Base-by-base conservation (phyloP, 2,113 vertebrate species). In the Cinclus cinclus region DNA sequence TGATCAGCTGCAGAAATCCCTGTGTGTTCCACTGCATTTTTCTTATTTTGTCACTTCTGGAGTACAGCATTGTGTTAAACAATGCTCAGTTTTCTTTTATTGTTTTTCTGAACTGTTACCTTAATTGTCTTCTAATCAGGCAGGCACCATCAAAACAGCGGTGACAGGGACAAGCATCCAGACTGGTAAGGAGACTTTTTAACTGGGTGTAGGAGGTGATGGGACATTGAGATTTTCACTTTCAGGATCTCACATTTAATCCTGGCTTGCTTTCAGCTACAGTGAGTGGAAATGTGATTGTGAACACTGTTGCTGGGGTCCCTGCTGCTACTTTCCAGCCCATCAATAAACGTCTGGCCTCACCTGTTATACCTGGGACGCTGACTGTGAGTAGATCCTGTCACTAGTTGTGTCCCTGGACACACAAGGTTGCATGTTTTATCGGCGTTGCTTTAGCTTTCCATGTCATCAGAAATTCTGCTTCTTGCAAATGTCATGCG, bases 231-330 rank as follows among this genome's bases (percentile, higher is more conserved):
- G 22, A 30, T 42, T 19, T 50, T 47, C 9, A 7, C 21, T 62
- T 15, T 55, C 22, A 64, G 49, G 62, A n/a, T 19, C 14, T 53
- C 53, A 53, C 44, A 25, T 59, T 94, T 79, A 83, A 81, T 83
- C 58, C 44, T 84, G 59, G 14, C 71, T 92, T 97, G 41, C 81
- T 96, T 78, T 31, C 98, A 99, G 99, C 99, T 71, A 98, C 99
- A 5, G 99, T 99, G 74, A 98, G 98, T n/a, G 99, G 99, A 41
- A 99, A 99, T 41, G 98, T 99, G 83, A 99, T 99, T 4, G 98
- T 99, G 88, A 99, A 99, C 97, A 99, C 99, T 2, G 98, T 99
- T 16, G 98, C 99, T 20, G 99, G 99, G 25, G 98, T 99, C 59
- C 97, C 99, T 46, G 98, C 98, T 23, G 98, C 98, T 59, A 98